phyloP scores from a whole-genome alignment of 1,140 invertebrate genomes.

The Neodiprion pinetum region DNA sequence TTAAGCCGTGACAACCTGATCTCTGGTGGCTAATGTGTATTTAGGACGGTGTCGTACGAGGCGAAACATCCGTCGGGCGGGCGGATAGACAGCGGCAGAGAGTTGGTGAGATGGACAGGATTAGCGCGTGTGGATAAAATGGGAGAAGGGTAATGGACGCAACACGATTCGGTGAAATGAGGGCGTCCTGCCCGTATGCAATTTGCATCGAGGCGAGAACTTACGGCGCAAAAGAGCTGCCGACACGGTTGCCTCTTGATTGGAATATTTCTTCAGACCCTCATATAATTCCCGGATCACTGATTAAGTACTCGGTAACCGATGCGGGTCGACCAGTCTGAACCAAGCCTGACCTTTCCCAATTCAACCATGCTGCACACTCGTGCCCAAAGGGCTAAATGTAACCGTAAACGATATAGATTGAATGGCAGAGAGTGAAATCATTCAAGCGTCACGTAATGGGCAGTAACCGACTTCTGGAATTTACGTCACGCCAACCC shows the following conservation, averaged over 20 bases:
- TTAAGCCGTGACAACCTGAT: not conserved
- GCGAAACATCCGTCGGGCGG: not conserved
- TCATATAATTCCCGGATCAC: conserved; percentile 10
- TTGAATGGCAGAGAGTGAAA: no score
- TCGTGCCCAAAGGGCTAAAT: no score
- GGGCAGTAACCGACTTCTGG: no score
- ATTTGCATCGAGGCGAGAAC: conserved; percentile 33
- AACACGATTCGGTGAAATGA: conserved; percentile 22
- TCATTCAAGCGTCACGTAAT: no score
- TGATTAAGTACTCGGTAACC: not conserved
- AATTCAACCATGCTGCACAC: no score
- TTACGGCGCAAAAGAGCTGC: conserved; percentile 11
- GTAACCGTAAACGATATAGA: no score
- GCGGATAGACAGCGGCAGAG: no score
- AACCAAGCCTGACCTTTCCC: not conserved
- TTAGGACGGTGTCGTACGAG: not conserved
- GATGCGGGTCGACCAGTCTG: not conserved
- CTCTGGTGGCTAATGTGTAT: not conserved
- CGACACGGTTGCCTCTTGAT: conserved; percentile 40
- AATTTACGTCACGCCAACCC: no score
- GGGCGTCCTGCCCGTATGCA: conserved; percentile 39
- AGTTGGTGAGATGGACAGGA: not conserved
- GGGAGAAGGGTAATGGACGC: not conserved
- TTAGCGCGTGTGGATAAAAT: not conserved
- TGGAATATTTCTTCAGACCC: conserved; percentile 55